phyloP scores from a whole-genome alignment of 1,140 invertebrate species.

The Drosophila pectinifera region DNA sequence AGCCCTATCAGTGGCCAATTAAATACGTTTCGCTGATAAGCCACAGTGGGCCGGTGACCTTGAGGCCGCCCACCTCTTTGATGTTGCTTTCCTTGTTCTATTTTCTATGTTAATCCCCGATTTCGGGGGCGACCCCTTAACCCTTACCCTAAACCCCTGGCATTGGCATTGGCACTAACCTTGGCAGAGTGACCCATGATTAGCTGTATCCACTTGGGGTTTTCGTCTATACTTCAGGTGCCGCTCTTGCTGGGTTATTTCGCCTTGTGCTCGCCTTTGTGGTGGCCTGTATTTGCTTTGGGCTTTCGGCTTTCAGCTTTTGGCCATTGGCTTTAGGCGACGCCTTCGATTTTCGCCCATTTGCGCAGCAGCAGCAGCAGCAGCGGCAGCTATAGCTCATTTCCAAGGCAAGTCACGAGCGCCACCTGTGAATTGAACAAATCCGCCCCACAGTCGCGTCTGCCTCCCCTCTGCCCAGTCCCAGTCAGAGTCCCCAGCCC shows the following conservation, averaged over 20 bases:
- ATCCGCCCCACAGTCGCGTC: constrained; percentile 55
- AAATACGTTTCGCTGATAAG: constrained; percentile 14
- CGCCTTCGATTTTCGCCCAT: constrained; percentile 50
- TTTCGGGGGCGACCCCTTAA: too few relatives aligned
- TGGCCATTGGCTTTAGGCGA: constrained; percentile 40
- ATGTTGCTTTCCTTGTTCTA: neutral
- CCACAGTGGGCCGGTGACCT: constrained; percentile 14
- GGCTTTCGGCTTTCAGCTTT: constrained; percentile 40
- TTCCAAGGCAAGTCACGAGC: constrained; percentile 79
- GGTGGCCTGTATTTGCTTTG: constrained; percentile 27
- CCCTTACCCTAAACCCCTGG: neutral
- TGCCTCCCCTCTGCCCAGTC: constrained; percentile 15
- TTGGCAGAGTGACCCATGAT: constrained; percentile 4
- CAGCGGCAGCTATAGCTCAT: constrained; percentile 29
- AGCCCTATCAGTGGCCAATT: constrained; percentile 7
- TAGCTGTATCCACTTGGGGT: neutral
- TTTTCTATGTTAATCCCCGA: neutral
- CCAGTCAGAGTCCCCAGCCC: too few relatives aligned
- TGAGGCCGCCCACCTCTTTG: too few relatives aligned
- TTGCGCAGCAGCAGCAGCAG: constrained; percentile 32
- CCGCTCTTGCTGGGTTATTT: constrained; percentile 9
- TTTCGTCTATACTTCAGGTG: neutral
- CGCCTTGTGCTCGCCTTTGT: constrained; percentile 4
- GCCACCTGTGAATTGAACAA: constrained; percentile 74
- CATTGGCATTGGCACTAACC: constrained; percentile 10